Percentiles rank a stretch among this genome's conserved stretches.
These are phyloP conservation scores for Psococerastis gibbosa DNA, from an alignment of 2,888 invertebrate genomes.

Conservation along the genomic window DNA sequence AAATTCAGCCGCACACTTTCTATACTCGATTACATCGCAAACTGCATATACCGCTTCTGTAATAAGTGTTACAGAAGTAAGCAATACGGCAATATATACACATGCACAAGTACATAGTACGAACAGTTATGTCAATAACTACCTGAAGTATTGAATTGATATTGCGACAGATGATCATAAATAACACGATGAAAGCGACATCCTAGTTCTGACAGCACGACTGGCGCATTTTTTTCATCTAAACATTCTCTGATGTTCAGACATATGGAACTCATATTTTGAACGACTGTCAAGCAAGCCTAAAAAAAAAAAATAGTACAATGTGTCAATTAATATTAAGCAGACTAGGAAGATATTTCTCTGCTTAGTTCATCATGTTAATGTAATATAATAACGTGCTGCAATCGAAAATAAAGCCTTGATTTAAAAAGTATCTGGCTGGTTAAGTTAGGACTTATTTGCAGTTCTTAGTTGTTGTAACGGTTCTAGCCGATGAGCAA, in stretches of 20 bases:
- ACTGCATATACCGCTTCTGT: conserved; percentile 92
- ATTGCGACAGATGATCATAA: conserved; percentile 85
- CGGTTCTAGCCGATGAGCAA: too few relatives aligned
- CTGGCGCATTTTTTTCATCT: conserved; percentile 82
- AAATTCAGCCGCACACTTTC: conserved; percentile 67
- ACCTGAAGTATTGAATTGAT: conserved; percentile 87
- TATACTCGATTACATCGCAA: conserved; percentile 94
- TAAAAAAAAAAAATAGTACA: conserved; percentile 23
- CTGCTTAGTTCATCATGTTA: too few relatives aligned
- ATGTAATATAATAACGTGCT: too few relatives aligned
- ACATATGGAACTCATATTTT: conserved; percentile 58
- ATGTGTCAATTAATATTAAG: background rate
- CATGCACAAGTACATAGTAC: conserved; percentile 10
- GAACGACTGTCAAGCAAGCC: conserved; percentile 71
- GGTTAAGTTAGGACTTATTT: too few relatives aligned
- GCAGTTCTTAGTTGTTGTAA: too few relatives aligned
- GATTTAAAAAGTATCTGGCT: too few relatives aligned
- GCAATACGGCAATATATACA: conserved; percentile 7
- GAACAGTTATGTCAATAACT: conserved; percentile 16
- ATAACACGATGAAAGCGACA: conserved; percentile 82
- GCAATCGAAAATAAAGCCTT: too few relatives aligned
- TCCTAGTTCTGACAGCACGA: conserved; percentile 75
- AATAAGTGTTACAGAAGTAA: too few relatives aligned
- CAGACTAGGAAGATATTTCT: too few relatives aligned
- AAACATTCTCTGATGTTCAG: conserved; percentile 59